Evolutionary conservation across 2,113 vertebrate genomes (phyloP).

Genomic region (Trematocara variabile): DNA sequence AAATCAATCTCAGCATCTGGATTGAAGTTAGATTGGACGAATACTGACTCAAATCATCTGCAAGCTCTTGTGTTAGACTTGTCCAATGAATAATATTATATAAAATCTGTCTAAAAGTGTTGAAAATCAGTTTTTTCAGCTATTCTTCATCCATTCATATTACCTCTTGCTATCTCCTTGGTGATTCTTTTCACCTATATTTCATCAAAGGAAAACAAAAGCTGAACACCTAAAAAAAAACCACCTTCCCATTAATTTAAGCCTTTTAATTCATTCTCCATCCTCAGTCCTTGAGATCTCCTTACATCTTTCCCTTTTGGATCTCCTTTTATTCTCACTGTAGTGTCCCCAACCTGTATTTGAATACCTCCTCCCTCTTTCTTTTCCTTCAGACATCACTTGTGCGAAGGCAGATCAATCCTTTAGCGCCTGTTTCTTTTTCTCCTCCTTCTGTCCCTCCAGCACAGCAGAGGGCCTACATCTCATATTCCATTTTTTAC

Average conservation of each 20-base stretch:
- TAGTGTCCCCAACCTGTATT: background rate
- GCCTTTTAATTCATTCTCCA: background rate
- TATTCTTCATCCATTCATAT: background rate
- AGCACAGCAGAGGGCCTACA: background rate
- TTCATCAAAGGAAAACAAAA: background rate
- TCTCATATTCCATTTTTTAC: slow-evolving; percentile 3
- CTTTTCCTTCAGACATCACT: background rate
- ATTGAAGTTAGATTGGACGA: background rate
- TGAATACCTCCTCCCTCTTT: background rate
- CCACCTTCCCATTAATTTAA: background rate
- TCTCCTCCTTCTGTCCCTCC: background rate
- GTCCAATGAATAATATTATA: background rate
- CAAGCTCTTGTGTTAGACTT: background rate
- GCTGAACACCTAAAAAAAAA: background rate
- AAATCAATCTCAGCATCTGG: background rate
- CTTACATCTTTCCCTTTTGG: background rate
- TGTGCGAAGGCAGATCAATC: background rate
- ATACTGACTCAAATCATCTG: background rate
- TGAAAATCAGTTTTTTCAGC: background rate
- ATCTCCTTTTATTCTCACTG: background rate
- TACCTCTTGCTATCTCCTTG: background rate
- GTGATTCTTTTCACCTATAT: background rate
- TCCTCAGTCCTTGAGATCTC: background rate
- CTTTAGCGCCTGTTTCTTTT: background rate
- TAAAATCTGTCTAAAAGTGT: background rate